A percentile compares a stretch with the other conserved stretches of the same genome.
These are phyloP conservation scores for Protomyctophum bolini DNA, from an alignment of 2,113 vertebrate species.

Conservation along the genomic window DNA sequence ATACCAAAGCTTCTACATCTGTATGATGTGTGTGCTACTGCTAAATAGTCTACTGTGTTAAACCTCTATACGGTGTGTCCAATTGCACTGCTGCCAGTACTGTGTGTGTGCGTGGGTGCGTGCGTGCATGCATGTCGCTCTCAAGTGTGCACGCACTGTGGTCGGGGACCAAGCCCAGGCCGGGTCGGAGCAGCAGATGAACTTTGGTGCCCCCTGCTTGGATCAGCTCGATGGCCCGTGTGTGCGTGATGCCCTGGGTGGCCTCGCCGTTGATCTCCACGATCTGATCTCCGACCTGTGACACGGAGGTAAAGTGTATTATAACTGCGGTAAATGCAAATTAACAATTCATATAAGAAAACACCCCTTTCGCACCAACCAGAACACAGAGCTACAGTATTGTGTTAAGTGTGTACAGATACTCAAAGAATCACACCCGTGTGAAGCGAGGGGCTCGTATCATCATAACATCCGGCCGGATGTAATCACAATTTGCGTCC, in stretches of 20 bases:
- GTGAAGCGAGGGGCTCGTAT: too few relatives aligned
- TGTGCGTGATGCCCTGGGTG: conserved; percentile 97
- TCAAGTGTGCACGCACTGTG: conserved; percentile 82
- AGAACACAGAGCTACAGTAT: too few relatives aligned
- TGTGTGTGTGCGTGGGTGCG: too few relatives aligned
- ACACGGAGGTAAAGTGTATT: background rate
- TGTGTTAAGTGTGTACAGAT: too few relatives aligned
- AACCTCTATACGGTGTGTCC: background rate
- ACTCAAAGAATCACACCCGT: too few relatives aligned
- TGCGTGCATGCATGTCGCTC: too few relatives aligned
- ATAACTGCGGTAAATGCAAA: background rate
- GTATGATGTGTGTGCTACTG: conserved; percentile 1
- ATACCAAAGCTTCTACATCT: conserved; percentile 42
- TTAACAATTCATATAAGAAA: too few relatives aligned
- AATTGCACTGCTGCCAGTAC: background rate
- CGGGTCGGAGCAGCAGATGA: conserved; percentile 90
- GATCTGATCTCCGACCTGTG: conserved; percentile 97
- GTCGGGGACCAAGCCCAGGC: conserved; percentile 93
- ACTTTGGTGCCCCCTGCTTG: conserved; percentile 94
- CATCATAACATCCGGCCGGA: too few relatives aligned
- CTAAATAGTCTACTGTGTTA: conserved; percentile 12
- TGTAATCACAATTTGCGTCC: too few relatives aligned
- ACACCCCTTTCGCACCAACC: too few relatives aligned
- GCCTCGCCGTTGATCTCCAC: conserved; percentile 98
- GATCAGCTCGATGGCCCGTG: conserved; percentile 96